phyloP scores from a whole-genome alignment of 2,797 vertebrate genomes.

The Luscinia luscinia region DNA sequence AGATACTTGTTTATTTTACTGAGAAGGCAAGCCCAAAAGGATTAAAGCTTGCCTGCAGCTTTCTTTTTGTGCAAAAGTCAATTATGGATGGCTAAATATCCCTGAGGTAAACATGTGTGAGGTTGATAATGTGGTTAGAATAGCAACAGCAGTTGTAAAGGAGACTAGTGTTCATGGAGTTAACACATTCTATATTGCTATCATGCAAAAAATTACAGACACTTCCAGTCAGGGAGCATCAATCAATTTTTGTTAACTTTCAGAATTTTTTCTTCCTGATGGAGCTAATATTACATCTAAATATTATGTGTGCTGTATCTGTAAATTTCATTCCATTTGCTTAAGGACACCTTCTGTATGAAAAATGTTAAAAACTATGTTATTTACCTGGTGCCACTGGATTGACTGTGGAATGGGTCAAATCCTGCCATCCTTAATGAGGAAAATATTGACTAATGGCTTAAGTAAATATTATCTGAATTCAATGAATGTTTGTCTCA shows the following conservation, averaged over 20 bases:
- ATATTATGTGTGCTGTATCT: constrained; percentile 22
- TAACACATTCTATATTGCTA: constrained; percentile 41
- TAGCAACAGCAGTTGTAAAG: constrained; percentile 75
- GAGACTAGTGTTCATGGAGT: constrained; percentile 43
- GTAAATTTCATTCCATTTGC: constrained; percentile 25
- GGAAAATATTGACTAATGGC: constrained; percentile 46
- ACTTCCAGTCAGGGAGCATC: constrained; percentile 41
- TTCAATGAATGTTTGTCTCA: constrained; percentile 17
- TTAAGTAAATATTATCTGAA: constrained; percentile 50
- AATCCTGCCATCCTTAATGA: constrained; percentile 37
- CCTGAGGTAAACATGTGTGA: constrained; percentile 85
- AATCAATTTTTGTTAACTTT: constrained; percentile 61
- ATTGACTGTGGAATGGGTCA: constrained; percentile 17
- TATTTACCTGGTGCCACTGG: constrained; percentile 22
- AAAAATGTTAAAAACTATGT: background rate
- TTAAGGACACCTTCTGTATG: background rate
- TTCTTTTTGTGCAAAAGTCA: constrained; percentile 82
- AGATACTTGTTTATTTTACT: constrained; percentile 77
- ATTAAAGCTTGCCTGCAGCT: constrained; percentile 80
- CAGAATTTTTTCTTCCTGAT: constrained; percentile 30
- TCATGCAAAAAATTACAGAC: constrained; percentile 33
- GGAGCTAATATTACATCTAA: constrained; percentile 47
- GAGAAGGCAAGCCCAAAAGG: constrained; percentile 72
- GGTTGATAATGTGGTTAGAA: constrained; percentile 85
- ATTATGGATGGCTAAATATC: constrained; percentile 85